phyloP scores from a whole-genome alignment of 2,113 vertebrate species.

The Megaptera novaeangliae region DNA sequence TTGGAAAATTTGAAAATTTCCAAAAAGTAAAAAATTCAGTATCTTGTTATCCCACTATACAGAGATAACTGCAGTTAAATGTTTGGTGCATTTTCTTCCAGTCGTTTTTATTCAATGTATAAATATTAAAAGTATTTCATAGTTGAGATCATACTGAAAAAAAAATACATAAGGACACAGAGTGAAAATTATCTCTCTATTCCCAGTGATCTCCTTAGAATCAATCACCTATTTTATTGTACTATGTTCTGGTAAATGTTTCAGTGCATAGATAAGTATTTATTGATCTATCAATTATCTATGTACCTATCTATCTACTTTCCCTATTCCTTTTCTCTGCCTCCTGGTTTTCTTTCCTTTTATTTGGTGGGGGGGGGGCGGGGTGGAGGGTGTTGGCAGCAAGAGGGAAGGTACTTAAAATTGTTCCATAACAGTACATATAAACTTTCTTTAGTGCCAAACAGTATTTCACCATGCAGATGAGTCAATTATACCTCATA shows the following conservation, averaged over 20 bases:
- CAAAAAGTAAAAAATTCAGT: constrained; percentile 8
- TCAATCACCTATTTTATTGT: background rate
- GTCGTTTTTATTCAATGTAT: constrained; percentile 60
- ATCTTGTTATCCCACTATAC: constrained; percentile 32
- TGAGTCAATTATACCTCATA: background rate
- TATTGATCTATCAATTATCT: background rate
- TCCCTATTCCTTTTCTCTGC: background rate
- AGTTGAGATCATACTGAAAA: constrained; percentile 62
- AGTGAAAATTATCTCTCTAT: background rate
- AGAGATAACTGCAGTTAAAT: constrained; percentile 38
- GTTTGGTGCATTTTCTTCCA: constrained; percentile 62
- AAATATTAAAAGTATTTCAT: constrained; percentile 58
- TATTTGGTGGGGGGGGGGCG: background rate
- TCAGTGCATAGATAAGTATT: background rate
- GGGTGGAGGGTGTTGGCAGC: background rate
- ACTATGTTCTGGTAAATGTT: background rate
- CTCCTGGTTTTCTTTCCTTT: background rate
- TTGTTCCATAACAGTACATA: background rate
- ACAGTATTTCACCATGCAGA: background rate
- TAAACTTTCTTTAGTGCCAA: background rate
- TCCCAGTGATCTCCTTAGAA: background rate
- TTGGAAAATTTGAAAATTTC: constrained; percentile 34
- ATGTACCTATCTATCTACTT: background rate
- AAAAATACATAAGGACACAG: background rate
- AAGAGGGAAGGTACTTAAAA: background rate